These are phyloP conservation scores for Ammospiza caudacuta DNA, from an alignment of 2,113 vertebrate species.

Conservation along the genomic window DNA sequence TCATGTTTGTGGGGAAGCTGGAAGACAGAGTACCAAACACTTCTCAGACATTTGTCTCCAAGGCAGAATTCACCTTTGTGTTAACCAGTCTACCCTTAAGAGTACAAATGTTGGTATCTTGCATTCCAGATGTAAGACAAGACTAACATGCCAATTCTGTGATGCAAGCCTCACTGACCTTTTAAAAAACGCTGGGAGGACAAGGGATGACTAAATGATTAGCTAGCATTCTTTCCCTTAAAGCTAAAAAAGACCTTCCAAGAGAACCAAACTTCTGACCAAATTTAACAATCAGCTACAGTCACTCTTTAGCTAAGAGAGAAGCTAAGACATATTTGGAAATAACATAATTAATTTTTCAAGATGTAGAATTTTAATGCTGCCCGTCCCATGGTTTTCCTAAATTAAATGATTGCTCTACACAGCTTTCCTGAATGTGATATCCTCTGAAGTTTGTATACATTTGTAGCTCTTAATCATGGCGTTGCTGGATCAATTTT, in stretches of 20 bases:
- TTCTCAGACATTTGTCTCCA: neutral
- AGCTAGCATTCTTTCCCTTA: neutral
- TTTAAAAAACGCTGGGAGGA: conserved; percentile 12
- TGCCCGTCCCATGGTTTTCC: neutral
- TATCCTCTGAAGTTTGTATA: neutral
- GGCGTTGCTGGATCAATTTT: neutral
- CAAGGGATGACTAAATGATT: neutral
- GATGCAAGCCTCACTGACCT: neutral
- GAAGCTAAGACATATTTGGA: neutral
- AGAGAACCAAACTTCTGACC: neutral
- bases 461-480: neutral
- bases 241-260: neutral
- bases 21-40: neutral
- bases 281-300: neutral
- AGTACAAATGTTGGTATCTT: neutral
- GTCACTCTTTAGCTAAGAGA: neutral
- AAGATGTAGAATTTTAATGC: neutral
- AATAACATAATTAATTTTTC: neutral
- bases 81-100: neutral
- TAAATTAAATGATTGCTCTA: neutral
- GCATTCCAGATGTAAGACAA: conserved; percentile 8
- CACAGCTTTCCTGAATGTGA: neutral
- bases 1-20: neutral
- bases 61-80: neutral
- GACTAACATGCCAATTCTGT: neutral